Percentiles rank a stretch among this genome's conserved stretches.
Conservation (phyloP, 2,797 vertebrate species). For the Astyanax mexicanus region DNA sequence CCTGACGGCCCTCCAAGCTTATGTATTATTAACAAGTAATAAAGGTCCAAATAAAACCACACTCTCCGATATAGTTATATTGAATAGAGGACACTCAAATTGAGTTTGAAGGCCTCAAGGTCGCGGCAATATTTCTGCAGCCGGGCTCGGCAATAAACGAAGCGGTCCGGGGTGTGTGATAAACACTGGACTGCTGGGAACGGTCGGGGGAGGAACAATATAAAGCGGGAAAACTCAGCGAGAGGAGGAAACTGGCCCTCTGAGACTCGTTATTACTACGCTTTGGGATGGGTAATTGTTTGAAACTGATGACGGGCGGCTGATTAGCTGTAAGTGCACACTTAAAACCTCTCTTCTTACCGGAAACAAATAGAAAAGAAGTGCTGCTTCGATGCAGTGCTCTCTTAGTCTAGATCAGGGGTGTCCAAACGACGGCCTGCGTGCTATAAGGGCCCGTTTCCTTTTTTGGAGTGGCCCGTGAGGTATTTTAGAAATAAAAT, state of each 20-base stretch:
- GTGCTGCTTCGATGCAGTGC: neutral
- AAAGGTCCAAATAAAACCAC: slow-evolving; percentile 71
- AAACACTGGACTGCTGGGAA: slow-evolving; percentile 24
- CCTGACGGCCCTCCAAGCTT: slow-evolving; percentile 54
- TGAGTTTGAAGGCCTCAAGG: slow-evolving; percentile 65
- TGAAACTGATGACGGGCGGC: slow-evolving; percentile 29
- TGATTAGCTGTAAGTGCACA: slow-evolving; percentile 30
- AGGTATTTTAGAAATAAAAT: too few species aligned
- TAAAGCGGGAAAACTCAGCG: slow-evolving; percentile 17
- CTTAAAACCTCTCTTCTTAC: slow-evolving; percentile 13
- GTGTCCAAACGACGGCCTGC: too few species aligned
- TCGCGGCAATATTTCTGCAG: slow-evolving; percentile 54
- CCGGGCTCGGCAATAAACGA: slow-evolving; percentile 34
- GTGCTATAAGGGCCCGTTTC: too few species aligned
- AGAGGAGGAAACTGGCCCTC: slow-evolving; percentile 26
- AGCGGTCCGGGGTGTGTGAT: slow-evolving; percentile 30
- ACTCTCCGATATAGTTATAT: slow-evolving; percentile 71
- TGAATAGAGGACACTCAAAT: slow-evolving; percentile 58
- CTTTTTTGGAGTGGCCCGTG: too few species aligned
- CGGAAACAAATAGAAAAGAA: neutral
- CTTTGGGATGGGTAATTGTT: slow-evolving; percentile 31
- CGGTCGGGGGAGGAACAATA: slow-evolving; percentile 27
- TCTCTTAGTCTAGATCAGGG: too few species aligned
- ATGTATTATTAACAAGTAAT: slow-evolving; percentile 75
- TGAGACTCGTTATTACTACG: slow-evolving; percentile 27